A percentile compares a stretch with the other conserved stretches of the same genome.
phyloP scores from a whole-genome alignment of 92 coral and sea anemone species.

The Plumapathes pennacea region DNA sequence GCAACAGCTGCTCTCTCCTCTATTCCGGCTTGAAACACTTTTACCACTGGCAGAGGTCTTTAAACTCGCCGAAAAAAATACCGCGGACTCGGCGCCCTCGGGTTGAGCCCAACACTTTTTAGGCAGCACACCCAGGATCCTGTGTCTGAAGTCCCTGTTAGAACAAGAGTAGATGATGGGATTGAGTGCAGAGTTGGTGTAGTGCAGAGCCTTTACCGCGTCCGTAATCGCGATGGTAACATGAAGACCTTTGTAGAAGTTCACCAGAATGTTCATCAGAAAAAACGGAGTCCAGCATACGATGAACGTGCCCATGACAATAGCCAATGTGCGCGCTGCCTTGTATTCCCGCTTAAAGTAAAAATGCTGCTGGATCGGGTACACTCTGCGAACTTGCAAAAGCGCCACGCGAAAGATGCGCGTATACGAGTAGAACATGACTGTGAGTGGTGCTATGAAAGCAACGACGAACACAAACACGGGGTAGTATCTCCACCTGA shows the following conservation, averaged over 20 bases:
- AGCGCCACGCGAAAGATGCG: conserved; percentile 66
- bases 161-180: conserved; percentile 76
- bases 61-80: no score
- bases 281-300: conserved; percentile 87
- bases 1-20: no score
- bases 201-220: conserved; percentile 67
- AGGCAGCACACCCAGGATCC: conserved; percentile 73
- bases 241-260: conserved; percentile 12
- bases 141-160: conserved; percentile 74
- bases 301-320: conserved; percentile 80
- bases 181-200: conserved; percentile 76
- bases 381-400: conserved; percentile 65
- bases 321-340: conserved; percentile 80
- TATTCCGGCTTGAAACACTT: no score
- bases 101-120: no score
- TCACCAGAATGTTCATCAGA: conserved; percentile 56
- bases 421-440: conserved; percentile 66
- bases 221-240: conserved; percentile 29
- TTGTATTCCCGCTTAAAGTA: conserved; percentile 78
- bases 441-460: conserved; percentile 57
- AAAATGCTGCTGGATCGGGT: conserved; percentile 69
- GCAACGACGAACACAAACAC: conserved; percentile 68
- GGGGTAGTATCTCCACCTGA: conserved; percentile 41
- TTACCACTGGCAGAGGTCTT: no score
- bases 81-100: no score